Base-by-base conservation (phyloP, 2,113 vertebrate genomes). In the Takifugu flavidus region DNA sequence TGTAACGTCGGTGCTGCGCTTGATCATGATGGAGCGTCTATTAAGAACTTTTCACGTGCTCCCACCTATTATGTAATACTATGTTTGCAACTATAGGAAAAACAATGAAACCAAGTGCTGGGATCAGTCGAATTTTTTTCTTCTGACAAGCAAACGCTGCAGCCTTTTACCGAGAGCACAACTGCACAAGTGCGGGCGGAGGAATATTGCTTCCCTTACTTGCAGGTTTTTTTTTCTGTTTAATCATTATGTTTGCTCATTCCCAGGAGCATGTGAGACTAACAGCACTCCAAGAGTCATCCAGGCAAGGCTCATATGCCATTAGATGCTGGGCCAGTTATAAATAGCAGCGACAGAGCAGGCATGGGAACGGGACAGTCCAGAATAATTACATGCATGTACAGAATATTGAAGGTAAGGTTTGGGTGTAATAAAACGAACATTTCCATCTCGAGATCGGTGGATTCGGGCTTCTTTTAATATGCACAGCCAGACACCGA, bases 251-350 rank as follows among this genome's bases (percentile, higher is more conserved):
- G 34, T 73, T 60, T 51, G 61, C 47, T 75, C 55, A 31, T 69
- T 63, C 67, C 3, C 73, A 65, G 43, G 66, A 83, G 78, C 55
- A 39, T 44, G 39, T 55, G 50, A 73, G 44, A 57, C 63, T 63
- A 73, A 77, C 75, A 68, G 79, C 65, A 67, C 76, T 82, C 63
- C 64, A 62, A 72, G 67, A 84, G 69, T 78, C 51, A 43, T 74
- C 80, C 83, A 81, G 72, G 80, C 82, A 75, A 68, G 79, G 56
- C 85, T 84, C 63, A 77, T 75, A 74, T 86, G 74, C 77, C 68
- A 76, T 77, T 85, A 63, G 56, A 80, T 5, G 25, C 59, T 47
- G 26, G 51, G n/a, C 26, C 62, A 14, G 68, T 56, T 89, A 89
- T 74, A 84, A 86, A 89, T 89, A 89, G 84, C 81, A 39, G 34